Conservation (phyloP, 2,888 invertebrate species). For the Dicyrtoma fusca region DNA sequence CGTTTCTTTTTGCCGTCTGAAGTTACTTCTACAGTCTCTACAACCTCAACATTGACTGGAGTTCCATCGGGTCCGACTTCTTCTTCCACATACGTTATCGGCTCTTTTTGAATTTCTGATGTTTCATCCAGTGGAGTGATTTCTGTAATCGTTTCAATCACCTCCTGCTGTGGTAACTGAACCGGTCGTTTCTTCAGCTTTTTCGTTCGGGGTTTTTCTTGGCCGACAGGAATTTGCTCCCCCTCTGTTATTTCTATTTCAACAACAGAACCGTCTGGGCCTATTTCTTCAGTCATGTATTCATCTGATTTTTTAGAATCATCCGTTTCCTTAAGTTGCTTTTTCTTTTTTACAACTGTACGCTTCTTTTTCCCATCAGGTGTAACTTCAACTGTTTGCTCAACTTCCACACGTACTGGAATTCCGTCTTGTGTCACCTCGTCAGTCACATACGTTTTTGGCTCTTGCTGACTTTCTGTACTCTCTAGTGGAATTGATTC, state of each 20-base stretch:
- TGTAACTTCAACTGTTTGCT: constrained; percentile 6
- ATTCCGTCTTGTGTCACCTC: neutral
- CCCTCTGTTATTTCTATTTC: neutral
- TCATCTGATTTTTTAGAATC: neutral
- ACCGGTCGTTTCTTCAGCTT: no score
- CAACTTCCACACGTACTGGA: constrained; percentile 12
- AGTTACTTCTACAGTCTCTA: neutral
- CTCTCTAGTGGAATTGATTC: no score
- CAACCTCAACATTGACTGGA: neutral
- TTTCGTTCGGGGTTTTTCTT: no score
- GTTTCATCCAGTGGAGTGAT: no score
- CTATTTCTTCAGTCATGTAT: no score
- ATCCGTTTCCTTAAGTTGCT: no score
- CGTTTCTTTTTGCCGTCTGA: neutral
- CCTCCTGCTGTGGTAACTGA: no score
- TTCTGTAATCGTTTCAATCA: neutral
- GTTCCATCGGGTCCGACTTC: neutral
- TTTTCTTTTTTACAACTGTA: neutral
- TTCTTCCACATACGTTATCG: neutral
- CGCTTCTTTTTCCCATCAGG: constrained; percentile 5
- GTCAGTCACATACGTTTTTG: no score
- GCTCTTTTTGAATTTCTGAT: no score
- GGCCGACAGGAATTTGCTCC: neutral
- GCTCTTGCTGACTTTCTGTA: no score
- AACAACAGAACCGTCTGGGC: neutral